These are phyloP conservation scores for Virgularia gustaviana DNA, from an alignment of 92 coral and sea anemone genomes.

Conservation along the genomic window DNA sequence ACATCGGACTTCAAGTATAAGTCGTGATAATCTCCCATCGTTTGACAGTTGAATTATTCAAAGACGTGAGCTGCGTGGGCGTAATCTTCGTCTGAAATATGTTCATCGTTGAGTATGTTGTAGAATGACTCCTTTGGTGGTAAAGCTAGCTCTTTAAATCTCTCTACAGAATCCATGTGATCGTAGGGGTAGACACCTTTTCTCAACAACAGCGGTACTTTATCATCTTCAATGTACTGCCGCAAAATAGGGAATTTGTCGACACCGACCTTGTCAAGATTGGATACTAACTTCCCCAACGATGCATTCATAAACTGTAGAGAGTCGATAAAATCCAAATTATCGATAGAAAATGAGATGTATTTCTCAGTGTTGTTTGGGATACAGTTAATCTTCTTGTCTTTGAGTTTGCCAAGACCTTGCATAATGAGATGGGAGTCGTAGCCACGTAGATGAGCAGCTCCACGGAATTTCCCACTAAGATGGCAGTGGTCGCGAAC, in stretches of 20 bases:
- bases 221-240: no score
- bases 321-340: no score
- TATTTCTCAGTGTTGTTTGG: slow-evolving; percentile 60
- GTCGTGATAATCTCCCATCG: no score
- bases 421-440: slow-evolving; percentile 58
- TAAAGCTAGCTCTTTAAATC: slow-evolving; percentile 25
- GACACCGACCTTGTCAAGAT: no score
- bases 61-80: slow-evolving; percentile 27
- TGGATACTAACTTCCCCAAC: no score
- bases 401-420: slow-evolving; percentile 44
- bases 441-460: slow-evolving; percentile 28
- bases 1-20: no score
- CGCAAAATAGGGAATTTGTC: no score
- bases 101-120: slow-evolving; percentile 31
- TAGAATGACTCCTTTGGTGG: slow-evolving; percentile 41
- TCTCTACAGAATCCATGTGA: slow-evolving; percentile 18
- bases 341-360: slow-evolving; percentile 51
- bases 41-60: no score
- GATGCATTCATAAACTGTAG: no score
- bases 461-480: background rate
- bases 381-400: slow-evolving; percentile 40
- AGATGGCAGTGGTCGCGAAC: slow-evolving; percentile 26
- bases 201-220: no score
- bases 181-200: no score
- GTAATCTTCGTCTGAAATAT: slow-evolving; percentile 35